A percentile compares a stretch with the other conserved stretches of the same genome.
Evolutionary conservation across 2,113 vertebrate species (phyloP).

Genomic region (Myotis brandtii): DNA sequence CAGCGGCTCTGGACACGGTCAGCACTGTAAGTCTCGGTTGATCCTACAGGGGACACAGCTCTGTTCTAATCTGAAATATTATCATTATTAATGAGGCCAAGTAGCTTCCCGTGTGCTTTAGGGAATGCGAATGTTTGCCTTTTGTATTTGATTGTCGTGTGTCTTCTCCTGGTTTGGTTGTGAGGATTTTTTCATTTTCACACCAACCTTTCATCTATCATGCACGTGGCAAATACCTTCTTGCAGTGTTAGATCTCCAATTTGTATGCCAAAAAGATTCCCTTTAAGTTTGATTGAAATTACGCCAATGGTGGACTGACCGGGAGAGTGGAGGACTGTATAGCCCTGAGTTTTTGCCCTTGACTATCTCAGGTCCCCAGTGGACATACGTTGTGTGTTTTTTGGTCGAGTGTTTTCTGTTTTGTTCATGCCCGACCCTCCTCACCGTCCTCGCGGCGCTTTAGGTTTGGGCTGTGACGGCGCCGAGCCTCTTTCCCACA

Average conservation of each 20-base stretch:
- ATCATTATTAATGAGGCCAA: neutral
- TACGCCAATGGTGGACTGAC: rapidly evolving
- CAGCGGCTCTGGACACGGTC: neutral
- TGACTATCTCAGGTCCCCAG: neutral
- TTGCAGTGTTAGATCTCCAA: neutral
- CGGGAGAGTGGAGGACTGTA: rapidly evolving
- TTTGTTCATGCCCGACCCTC: neutral
- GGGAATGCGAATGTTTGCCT: neutral
- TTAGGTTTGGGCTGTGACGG: neutral
- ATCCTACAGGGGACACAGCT: neutral
- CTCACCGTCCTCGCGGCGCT: rapidly evolving
- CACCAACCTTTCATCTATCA: too few species aligned
- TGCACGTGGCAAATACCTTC: neutral
- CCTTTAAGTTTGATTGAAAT: neutral
- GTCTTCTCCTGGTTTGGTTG: neutral
- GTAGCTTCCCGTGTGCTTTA: neutral
- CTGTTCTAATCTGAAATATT: neutral
- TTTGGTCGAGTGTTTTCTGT: neutral
- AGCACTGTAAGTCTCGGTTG: neutral
- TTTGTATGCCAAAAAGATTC: neutral
- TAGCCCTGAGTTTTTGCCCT: neutral
- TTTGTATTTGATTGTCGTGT: neutral
- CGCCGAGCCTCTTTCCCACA: rapidly evolving
- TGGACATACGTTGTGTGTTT: rapidly evolving
- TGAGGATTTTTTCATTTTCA: neutral